Conservation (phyloP, 2,888 invertebrate species). For the Spilarctia lutea region DNA sequence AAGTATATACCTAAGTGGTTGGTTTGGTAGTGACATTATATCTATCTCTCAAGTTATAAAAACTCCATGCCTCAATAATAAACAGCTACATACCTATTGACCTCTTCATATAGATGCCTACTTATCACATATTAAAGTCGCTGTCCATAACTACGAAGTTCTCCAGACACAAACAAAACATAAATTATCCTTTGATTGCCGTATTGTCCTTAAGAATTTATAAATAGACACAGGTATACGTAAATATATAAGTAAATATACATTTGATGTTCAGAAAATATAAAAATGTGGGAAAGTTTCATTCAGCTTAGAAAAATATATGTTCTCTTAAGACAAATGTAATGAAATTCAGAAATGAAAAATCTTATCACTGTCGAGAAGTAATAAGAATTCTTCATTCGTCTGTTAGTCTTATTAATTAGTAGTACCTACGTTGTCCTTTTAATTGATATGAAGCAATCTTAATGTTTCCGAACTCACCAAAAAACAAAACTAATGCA, state of each 20-base stretch:
- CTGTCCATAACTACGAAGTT: neutral
- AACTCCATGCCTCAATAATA: neutral
- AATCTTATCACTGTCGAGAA: constrained; percentile 20
- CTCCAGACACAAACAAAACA: neutral
- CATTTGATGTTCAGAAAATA: constrained; percentile 25
- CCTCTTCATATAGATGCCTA: neutral
- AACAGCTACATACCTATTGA: neutral
- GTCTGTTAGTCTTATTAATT: constrained; percentile 24
- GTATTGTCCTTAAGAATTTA: constrained; percentile 15
- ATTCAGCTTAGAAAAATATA: neutral
- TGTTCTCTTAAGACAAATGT: neutral
- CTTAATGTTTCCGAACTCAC: constrained; percentile 48
- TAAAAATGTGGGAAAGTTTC: constrained; percentile 37
- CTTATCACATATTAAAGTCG: constrained; percentile 1
- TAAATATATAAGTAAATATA: constrained; percentile 15
- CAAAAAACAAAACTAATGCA: constrained; percentile 47
- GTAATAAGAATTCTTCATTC: constrained; percentile 19
- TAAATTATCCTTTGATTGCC: neutral
- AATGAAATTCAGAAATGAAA: constrained; percentile 1
- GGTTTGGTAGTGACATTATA: neutral
- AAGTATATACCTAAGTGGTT: neutral
- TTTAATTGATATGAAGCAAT: constrained; percentile 2
- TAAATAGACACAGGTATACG: neutral
- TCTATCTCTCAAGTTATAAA: neutral
- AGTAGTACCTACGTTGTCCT: constrained; percentile 25